Conservation (phyloP, 2,797 vertebrate species). For the Chelmon rostratus region DNA sequence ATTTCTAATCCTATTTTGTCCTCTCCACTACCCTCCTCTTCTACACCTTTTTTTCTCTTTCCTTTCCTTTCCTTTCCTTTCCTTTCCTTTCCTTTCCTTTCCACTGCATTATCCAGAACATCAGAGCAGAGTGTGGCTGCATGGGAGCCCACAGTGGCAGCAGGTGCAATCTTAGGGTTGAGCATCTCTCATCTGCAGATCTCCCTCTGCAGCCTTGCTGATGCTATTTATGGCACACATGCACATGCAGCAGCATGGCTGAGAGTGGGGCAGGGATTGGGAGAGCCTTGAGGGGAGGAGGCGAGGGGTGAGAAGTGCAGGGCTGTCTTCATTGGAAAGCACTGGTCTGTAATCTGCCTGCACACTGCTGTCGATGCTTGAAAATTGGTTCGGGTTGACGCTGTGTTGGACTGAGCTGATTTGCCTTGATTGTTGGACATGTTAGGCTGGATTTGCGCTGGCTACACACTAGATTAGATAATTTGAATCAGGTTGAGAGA, state of each 20-base stretch:
- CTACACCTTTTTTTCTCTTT: not conserved
- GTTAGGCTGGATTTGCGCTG: constrained; percentile 37
- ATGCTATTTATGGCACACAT: constrained; percentile 75
- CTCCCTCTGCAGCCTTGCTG: constrained; percentile 68
- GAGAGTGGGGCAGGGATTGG: constrained; percentile 61
- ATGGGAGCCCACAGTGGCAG: constrained; percentile 50
- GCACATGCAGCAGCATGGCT: constrained; percentile 66
- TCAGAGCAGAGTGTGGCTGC: constrained; percentile 52
- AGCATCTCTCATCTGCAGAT: constrained; percentile 69
- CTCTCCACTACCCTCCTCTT: constrained; percentile 12
- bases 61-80: not conserved
- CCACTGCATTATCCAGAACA: constrained; percentile 31
- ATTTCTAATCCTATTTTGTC: constrained; percentile 66
- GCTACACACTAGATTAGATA: constrained; percentile 26
- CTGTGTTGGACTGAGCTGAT: constrained; percentile 21
- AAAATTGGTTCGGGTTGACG: constrained; percentile 13
- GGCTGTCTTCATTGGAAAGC: constrained; percentile 56
- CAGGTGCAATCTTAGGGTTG: constrained; percentile 68
- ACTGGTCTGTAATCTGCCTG: constrained; percentile 50
- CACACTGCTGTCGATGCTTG: constrained; percentile 30
- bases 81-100: constrained; percentile 9
- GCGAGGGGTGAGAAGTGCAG: constrained; percentile 46
- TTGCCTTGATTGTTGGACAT: constrained; percentile 22
- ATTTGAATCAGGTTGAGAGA: constrained; percentile 40
- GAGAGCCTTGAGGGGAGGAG: constrained; percentile 53